Evolutionary conservation across 1,140 invertebrate species (phyloP).

Genomic region (Drosophila neocordata): DNA sequence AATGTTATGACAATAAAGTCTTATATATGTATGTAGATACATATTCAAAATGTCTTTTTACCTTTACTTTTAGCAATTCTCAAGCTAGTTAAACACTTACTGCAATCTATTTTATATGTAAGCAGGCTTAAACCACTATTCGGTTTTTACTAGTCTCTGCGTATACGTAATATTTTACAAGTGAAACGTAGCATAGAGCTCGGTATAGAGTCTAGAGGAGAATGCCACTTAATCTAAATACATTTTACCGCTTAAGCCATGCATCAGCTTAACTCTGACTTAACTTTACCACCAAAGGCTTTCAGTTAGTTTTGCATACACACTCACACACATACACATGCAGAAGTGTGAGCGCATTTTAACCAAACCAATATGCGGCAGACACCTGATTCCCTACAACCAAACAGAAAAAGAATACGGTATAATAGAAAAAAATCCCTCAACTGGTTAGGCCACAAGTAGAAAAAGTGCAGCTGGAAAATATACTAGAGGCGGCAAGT

Average conservation of each 20-base stretch:
- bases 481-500: conserved; percentile 23
- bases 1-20: not conserved
- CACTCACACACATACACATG: conserved; percentile 8
- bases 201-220: conserved; percentile 29
- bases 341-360: conserved; percentile 59
- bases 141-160: conserved; percentile 16
- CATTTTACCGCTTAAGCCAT: conserved; percentile 77
- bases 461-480: not conserved
- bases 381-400: conserved; percentile 63
- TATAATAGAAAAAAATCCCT: not conserved
- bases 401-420: conserved; percentile 17
- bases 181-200: not conserved
- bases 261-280: conserved; percentile 73
- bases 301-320: conserved; percentile 45
- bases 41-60: not conserved
- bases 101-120: conserved; percentile 33
- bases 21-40: not conserved
- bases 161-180: conserved; percentile 56
- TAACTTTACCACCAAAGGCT: conserved; percentile 51
- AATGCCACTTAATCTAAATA: conserved; percentile 77
- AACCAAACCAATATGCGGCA: conserved; percentile 76
- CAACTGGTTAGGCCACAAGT: conserved; percentile 19
- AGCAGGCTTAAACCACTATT: conserved; percentile 30
- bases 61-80: conserved; percentile 18
- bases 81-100: conserved; percentile 42